Base-by-base conservation (phyloP, 1,140 invertebrate genomes). In the Odontomachus brunneus region DNA sequence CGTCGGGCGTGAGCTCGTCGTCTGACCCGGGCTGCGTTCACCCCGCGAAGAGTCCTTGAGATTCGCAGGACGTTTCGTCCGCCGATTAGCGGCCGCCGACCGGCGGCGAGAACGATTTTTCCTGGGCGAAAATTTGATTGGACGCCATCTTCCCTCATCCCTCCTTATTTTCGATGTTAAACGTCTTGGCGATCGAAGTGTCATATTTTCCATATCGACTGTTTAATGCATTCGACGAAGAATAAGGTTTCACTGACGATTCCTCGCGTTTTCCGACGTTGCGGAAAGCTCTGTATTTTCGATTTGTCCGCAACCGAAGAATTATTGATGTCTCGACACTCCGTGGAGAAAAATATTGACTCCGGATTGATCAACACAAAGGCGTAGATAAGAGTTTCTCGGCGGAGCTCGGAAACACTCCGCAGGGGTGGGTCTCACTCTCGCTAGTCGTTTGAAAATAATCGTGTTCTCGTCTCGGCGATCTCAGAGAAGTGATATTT, bases 1-100 rank as follows among this genome's bases (percentile, higher is more conserved):
- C 72, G 57, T 60, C 74, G 60, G 73, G 73, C 73, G 74, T 76
- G 26, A 76, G 48, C 60, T 76, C 48, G 48, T 33, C 59, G 44
- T 65, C 26, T 26, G 38, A 29, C 38, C 48, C 73, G 44, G 29
- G 33, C 29, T 48, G 19, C 48, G 26, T 66, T 53, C 29, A 14
- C 38, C 62, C 38, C 72, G 38, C 29, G 12, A n/a, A 65, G 19
- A 29, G 24, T 38, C 15, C 3, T 15, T n/a, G 55, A 59, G 33
- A 33, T n/a, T 3, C 19, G n/a, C 4, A 26, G 33, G 24, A 3
- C 15, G 7, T 55, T 19, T 4, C n/a, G 53, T 51, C 73, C 15
- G n/a, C 26, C 44, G n/a, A 65, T 53, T 75, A n/a, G n/a, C n/a
- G n/a, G n/a, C 38, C 38, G 38, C 9, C 22, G n/a, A n/a, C n/a